Percentiles rank a stretch among this genome's conserved stretches.
Evolutionary conservation across 2,113 vertebrate species (phyloP).

Genomic region (Mormyrus lacerda): DNA sequence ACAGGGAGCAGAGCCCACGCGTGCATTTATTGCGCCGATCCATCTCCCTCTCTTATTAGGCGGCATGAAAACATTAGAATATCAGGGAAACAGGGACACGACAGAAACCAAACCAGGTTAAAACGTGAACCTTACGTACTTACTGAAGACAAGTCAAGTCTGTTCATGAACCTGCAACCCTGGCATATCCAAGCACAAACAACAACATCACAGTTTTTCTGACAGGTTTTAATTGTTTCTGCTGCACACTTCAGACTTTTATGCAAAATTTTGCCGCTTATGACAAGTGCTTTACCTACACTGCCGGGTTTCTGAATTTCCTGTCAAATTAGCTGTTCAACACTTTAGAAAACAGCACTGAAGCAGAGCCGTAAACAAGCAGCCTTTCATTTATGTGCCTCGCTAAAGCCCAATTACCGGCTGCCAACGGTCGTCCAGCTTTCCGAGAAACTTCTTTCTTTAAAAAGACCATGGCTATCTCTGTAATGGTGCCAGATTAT

Average conservation of each 20-base stretch:
- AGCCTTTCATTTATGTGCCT: background rate
- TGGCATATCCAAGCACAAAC: background rate
- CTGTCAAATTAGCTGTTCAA: conserved; percentile 7
- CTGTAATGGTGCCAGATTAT: background rate
- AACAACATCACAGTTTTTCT: background rate
- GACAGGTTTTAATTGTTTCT: background rate
- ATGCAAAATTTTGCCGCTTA: background rate
- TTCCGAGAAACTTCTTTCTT: background rate
- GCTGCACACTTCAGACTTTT: background rate
- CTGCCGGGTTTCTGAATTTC: background rate
- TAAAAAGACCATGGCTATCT: background rate
- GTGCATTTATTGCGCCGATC: background rate
- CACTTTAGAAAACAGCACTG: background rate
- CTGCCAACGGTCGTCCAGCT: background rate
- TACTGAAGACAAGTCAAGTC: background rate
- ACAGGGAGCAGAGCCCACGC: background rate
- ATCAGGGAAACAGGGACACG: background rate
- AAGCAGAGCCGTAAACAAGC: background rate
- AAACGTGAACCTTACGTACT: background rate
- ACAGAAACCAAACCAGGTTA: background rate
- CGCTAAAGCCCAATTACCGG: background rate
- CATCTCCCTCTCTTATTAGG: background rate
- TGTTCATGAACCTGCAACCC: background rate
- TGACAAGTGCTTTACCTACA: background rate
- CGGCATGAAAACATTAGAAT: background rate